phyloP scores from a whole-genome alignment of 2,888 invertebrate genomes.

The Xanthia togata region DNA sequence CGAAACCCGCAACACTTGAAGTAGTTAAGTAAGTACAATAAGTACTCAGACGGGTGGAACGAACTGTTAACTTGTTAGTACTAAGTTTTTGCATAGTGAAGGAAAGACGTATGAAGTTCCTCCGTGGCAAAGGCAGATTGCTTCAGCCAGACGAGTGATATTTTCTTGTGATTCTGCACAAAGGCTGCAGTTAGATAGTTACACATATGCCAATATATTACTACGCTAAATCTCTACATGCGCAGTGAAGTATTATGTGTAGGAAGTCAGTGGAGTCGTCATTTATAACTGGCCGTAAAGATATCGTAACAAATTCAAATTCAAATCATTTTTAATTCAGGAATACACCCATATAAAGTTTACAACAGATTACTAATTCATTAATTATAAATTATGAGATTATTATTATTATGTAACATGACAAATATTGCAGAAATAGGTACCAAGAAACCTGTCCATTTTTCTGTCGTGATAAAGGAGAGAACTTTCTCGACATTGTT shows the following conservation, averaged over 20 bases:
- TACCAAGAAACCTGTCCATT: constrained; percentile 4
- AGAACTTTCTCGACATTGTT: constrained; percentile 31
- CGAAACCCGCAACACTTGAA: constrained; percentile 61
- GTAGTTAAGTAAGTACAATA: constrained; percentile 19
- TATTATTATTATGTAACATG: background rate
- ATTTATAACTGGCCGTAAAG: background rate
- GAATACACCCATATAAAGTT: too few relatives aligned
- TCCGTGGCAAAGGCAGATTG: background rate
- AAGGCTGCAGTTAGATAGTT: too few relatives aligned
- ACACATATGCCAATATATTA: too few relatives aligned
- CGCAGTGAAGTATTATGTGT: background rate
- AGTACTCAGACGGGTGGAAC: constrained; percentile 64
- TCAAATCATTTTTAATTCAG: too few relatives aligned
- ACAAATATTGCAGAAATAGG: constrained; percentile 12
- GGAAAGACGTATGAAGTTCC: background rate
- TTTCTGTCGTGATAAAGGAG: background rate
- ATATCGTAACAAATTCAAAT: constrained; percentile 3
- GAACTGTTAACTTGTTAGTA: constrained; percentile 47
- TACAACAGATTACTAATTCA: too few relatives aligned
- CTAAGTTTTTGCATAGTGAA: background rate
- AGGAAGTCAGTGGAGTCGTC: background rate
- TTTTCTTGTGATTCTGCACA: background rate
- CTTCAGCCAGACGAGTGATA: background rate
- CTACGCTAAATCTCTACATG: background rate
- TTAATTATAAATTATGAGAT: too few relatives aligned